Evolutionary conservation across 2,113 vertebrate species (phyloP).

Genomic region (Rhinoderma darwinii): DNA sequence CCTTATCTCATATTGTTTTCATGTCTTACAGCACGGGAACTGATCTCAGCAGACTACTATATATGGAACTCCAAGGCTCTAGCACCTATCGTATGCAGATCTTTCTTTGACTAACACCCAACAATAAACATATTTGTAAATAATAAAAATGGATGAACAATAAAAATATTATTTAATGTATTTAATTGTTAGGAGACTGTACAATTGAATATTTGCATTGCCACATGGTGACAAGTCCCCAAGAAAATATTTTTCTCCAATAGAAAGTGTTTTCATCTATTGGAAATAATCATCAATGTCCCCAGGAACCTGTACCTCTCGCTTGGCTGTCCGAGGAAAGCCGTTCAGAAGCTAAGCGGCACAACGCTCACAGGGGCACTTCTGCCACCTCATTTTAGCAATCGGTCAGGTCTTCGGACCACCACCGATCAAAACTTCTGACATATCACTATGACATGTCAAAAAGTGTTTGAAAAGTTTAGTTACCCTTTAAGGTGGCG

Average conservation of each 20-base stretch:
- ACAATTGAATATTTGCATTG: neutral
- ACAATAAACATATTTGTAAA: neutral
- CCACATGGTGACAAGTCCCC: neutral
- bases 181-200: neutral
- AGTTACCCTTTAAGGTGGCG: too few species aligned
- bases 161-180: neutral
- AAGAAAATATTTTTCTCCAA: neutral
- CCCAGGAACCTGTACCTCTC: too few species aligned
- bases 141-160: neutral
- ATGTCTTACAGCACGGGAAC: slow-evolving; percentile 79
- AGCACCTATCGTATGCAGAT: slow-evolving; percentile 79
- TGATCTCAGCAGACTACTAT: slow-evolving; percentile 88
- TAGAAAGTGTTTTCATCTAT: too few species aligned
- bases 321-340: too few species aligned
- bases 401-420: too few species aligned
- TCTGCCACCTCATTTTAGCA: too few species aligned
- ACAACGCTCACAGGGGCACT: too few species aligned
- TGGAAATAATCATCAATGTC: too few species aligned
- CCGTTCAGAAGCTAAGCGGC: too few species aligned
- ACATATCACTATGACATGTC: too few species aligned
- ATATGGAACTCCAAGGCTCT: slow-evolving; percentile 94
- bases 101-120: slow-evolving; percentile 65
- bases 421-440: too few species aligned
- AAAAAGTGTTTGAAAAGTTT: too few species aligned
- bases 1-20: slow-evolving; percentile 51